Evolutionary conservation across 1,140 invertebrate genomes (phyloP), one percentile per base, ranked within the genome.

Genomic region (Linepithema humile): DNA sequence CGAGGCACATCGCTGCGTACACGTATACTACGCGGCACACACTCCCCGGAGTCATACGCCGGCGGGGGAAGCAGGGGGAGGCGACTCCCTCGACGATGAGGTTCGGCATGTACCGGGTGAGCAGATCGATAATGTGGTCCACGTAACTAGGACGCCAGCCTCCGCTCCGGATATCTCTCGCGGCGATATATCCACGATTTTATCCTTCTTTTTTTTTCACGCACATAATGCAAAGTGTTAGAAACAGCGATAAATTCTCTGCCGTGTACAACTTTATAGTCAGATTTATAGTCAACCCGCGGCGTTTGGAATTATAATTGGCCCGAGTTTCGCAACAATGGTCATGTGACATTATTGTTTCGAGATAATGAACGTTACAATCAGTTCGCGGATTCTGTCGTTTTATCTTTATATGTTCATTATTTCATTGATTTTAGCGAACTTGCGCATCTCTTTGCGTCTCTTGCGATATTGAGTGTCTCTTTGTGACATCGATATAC

Each of bases 51-150:
- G 50, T 69, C 32, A 64, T 26, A 53, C 75, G 20, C 23, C 55
- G 38, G 60, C 43, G 74, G 20, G 15, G 43, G 43, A 45, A 45
- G 43, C n/a, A n/a, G n/a, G n/a, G n/a, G n/a, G n/a, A n/a, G 43
- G 10, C 15, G 10, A 12, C 20, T 75, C 43, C 62, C 43, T 82
- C 45, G 38, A 23, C 60, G 82, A 29, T 29, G 64, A 82, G 72
- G 75, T 65, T 87, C 64, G 60, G 60, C 60, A 40, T 87, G 82
- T 69, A 55, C 29, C 48, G 73, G 65, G 38, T 67, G 57, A 57
- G 29, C 50, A 85, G 65, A 88, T 88, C 87, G 83, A 88, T 88
- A 88, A 32, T 73, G 38, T 57, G 87, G 64, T 55, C 86, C 83
- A 45, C 62, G 72, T 73, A 88, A 88, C 86, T 88, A 73, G 77